Base-by-base conservation (phyloP, 2,113 vertebrate genomes). In the Mugil cephalus region DNA sequence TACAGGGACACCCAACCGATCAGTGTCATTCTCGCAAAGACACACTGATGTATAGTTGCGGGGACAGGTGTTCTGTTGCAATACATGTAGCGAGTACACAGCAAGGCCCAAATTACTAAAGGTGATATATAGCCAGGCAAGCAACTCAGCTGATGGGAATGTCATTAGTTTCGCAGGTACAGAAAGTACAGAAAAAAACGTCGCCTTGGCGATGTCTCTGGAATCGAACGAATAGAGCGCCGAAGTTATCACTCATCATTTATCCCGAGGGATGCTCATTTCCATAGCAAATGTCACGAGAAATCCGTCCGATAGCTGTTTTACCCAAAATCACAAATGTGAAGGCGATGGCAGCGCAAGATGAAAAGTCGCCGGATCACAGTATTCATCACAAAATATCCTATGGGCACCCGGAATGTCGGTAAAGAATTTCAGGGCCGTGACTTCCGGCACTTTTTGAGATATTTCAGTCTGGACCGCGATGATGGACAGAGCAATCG, bases 1-100 rank as follows among this genome's bases (percentile, higher is more conserved):
- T 74, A 73, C 61, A 80, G 68, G 60, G 74, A 82, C 38, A 71
- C 10, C 75, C 66, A 79, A 59, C 56, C 48, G 42, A 39, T 77
- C 36, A 35, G 30, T 61, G 35, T 59, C 46, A 66, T 69, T 68
- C 42, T 24, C 61, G 35, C 42, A 62, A 47, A 21, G 50, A 50
- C 17, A 74, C 24, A 54, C 18, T 66, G 39, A 79, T 51, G 45
- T 9, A 62, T 13, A 15, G 36, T 52, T 43, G 48, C 46, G 73
- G 69, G 74, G 68, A 71, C 40, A 42, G 19, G 56, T 48, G 39
- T 13, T 34, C 7, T 12, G 24, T 19, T 55, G 21, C 11, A 42
- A 24, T 11, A 39, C 12, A 72, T 48, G 51, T 11, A 30, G 2
- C 72, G 14, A 62, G 51, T n/a, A 19, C 8, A 8, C 34, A 30